Percentiles rank a stretch among this genome's conserved stretches.
These are phyloP conservation scores for Hypocryptadius cinnamomeus DNA, from an alignment of 2,113 vertebrate species.

Conservation along the genomic window DNA sequence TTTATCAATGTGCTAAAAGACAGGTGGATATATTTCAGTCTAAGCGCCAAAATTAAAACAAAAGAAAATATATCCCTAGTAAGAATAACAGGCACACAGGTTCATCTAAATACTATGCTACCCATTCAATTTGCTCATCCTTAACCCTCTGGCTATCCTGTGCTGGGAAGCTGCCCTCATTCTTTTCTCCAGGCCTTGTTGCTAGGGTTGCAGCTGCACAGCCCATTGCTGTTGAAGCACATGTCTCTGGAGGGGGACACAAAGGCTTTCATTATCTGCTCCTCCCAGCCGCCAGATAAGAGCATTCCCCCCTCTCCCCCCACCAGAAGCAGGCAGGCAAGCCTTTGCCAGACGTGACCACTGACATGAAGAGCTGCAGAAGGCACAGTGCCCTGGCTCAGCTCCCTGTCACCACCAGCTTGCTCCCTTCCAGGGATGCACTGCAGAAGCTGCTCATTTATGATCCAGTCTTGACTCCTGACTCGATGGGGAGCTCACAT, in stretches of 20 bases:
- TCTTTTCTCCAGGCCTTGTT: constrained; percentile 64
- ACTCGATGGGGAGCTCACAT: neutral
- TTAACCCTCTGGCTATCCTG: neutral
- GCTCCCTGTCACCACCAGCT: neutral
- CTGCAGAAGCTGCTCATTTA: neutral
- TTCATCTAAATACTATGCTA: neutral
- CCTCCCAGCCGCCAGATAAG: constrained; percentile 17
- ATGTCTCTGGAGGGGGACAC: constrained; percentile 47
- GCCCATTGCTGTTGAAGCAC: constrained; percentile 49
- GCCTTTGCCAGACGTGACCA: neutral
- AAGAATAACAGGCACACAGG: neutral
- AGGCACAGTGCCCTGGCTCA: neutral
- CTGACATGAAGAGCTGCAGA: neutral
- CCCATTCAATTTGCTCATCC: constrained; percentile 35
- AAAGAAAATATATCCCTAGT: rapidly evolving
- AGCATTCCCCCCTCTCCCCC: neutral
- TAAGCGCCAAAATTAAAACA: neutral
- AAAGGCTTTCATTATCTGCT: constrained; percentile 70
- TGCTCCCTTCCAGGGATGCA: neutral
- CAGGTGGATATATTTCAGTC: rapidly evolving
- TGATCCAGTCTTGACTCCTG: neutral
- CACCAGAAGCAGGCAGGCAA: neutral
- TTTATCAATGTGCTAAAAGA: neutral
- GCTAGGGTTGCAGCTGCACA: constrained; percentile 72
- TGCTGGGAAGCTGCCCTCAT: constrained; percentile 61